A percentile compares a stretch with the other conserved stretches of the same genome.
Conservation (phyloP, 2,113 vertebrate genomes). For the Vanacampus margaritifer region DNA sequence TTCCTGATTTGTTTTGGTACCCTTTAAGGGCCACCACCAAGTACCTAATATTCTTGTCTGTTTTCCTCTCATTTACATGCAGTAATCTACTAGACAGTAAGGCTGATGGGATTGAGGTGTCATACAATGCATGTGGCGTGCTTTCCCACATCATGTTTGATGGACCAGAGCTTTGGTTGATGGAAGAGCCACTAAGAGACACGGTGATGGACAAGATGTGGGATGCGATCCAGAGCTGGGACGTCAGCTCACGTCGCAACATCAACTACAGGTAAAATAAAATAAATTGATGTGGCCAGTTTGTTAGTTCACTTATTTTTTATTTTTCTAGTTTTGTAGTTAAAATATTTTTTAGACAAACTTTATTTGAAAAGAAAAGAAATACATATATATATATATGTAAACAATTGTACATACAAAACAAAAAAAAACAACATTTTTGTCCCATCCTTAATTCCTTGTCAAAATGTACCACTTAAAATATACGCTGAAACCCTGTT, state of each 20-base stretch:
- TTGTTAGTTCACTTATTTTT: too few species aligned
- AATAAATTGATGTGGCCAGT: neutral
- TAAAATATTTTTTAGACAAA: too few species aligned
- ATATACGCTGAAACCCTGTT: too few species aligned
- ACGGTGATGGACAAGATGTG: constrained; percentile 93
- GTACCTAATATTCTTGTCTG: neutral
- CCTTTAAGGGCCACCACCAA: too few species aligned
- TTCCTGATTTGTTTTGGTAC: neutral
- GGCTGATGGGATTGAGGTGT: constrained; percentile 96
- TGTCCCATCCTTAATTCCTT: too few species aligned
- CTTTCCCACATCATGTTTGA: constrained; percentile 98
- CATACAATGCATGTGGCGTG: constrained; percentile 94
- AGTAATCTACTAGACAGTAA: constrained; percentile 95
- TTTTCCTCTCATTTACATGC: neutral
- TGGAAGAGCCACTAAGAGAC: constrained; percentile 84
- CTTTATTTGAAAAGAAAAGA: too few species aligned
- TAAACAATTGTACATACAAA: too few species aligned
- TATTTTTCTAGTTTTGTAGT: too few species aligned
- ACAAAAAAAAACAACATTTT: too few species aligned
- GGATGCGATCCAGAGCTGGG: constrained; percentile 97
- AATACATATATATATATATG: too few species aligned
- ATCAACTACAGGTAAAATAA: constrained; percentile 91
- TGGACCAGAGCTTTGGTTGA: constrained; percentile 85
- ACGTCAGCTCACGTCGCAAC: constrained; percentile 93
- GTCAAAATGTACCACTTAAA: too few species aligned